These are phyloP conservation scores for Phrynosoma platyrhinos DNA, from an alignment of 2,113 vertebrate genomes.

Conservation along the genomic window DNA sequence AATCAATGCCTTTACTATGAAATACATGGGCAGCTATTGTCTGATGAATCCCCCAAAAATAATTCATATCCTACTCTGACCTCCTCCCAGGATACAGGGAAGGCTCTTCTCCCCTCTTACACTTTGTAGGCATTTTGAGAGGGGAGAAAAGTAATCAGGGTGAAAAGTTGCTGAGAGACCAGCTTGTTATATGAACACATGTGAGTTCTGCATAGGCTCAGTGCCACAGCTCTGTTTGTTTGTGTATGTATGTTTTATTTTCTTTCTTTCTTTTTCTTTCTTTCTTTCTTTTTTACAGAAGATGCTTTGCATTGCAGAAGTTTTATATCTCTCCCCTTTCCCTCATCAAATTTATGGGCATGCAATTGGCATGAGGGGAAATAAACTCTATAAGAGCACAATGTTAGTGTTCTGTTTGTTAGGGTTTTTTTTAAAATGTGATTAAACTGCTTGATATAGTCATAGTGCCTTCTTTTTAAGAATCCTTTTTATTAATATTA, in stretches of 20 bases:
- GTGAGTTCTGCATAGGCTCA: background rate
- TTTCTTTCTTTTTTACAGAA: conserved; percentile 6
- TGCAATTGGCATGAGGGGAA: conserved; percentile 64
- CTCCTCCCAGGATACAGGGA: fast-evolving
- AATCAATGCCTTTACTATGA: conserved; percentile 65
- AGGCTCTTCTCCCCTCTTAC: background rate
- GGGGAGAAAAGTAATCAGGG: conserved; percentile 11
- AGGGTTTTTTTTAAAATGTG: conserved; percentile 2
- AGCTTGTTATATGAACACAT: background rate
- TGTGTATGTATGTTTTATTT: too few relatives aligned
- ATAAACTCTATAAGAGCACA: conserved; percentile 65
- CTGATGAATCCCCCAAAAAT: conserved; percentile 41
- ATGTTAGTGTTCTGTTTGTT: conserved; percentile 27
- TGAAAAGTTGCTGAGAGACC: background rate
- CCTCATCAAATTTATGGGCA: conserved; percentile 66
- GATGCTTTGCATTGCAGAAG: conserved; percentile 55
- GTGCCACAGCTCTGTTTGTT: background rate
- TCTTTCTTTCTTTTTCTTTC: too few relatives aligned
- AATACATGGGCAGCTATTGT: conserved; percentile 26
- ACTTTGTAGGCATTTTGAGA: background rate
- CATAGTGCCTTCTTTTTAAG: conserved; percentile 43
- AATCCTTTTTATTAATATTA: conserved; percentile 46
- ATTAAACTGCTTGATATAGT: conserved; percentile 33
- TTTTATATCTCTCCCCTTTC: conserved; percentile 49
- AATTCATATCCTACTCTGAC: background rate